A percentile compares a stretch with the other conserved stretches of the same genome.
Conservation (phyloP, 1,140 invertebrate species). For the Asbolus verrucosus region DNA sequence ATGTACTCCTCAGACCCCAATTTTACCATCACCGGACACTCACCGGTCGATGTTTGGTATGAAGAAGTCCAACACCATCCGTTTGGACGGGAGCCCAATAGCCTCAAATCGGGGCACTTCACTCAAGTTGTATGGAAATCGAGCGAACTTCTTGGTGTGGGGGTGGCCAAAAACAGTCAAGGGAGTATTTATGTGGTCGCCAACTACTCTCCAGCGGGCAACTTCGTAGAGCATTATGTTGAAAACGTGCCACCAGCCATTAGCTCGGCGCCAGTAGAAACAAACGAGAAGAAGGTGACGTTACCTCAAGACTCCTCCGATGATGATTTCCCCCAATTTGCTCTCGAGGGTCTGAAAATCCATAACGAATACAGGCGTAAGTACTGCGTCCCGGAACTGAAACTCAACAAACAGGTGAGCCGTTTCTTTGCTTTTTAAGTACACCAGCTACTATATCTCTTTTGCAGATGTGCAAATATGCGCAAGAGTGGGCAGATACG, state of each 20-base stretch:
- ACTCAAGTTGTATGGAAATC: slow-evolving; percentile 86
- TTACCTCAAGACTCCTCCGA: not conserved
- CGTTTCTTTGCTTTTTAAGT: slow-evolving; percentile 37
- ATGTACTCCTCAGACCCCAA: slow-evolving; percentile 80
- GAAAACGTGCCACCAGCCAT: slow-evolving; percentile 76
- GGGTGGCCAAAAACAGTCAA: slow-evolving; percentile 75
- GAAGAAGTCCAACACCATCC: slow-evolving; percentile 70
- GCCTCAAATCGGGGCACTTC: slow-evolving; percentile 78
- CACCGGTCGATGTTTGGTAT: slow-evolving; percentile 82
- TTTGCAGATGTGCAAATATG: slow-evolving; percentile 66
- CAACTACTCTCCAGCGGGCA: slow-evolving; percentile 89
- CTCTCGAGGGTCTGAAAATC: slow-evolving; percentile 74
- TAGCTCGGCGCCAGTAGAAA: not conserved
- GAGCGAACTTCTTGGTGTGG: slow-evolving; percentile 82
- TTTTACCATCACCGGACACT: slow-evolving; percentile 73
- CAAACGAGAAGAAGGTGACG: slow-evolving; percentile 5
- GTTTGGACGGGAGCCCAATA: slow-evolving; percentile 76
- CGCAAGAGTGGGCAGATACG: slow-evolving; percentile 83
- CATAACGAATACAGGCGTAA: slow-evolving; percentile 84
- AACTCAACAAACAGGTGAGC: slow-evolving; percentile 74
- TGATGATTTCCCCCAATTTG: slow-evolving; percentile 64
- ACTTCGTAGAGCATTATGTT: slow-evolving; percentile 82
- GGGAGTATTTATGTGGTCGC: slow-evolving; percentile 85
- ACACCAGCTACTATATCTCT: slow-evolving; percentile 37
- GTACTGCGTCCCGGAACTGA: slow-evolving; percentile 76